phyloP scores from a whole-genome alignment of 2,888 invertebrate species.

The Cheilosia vernalis region DNA sequence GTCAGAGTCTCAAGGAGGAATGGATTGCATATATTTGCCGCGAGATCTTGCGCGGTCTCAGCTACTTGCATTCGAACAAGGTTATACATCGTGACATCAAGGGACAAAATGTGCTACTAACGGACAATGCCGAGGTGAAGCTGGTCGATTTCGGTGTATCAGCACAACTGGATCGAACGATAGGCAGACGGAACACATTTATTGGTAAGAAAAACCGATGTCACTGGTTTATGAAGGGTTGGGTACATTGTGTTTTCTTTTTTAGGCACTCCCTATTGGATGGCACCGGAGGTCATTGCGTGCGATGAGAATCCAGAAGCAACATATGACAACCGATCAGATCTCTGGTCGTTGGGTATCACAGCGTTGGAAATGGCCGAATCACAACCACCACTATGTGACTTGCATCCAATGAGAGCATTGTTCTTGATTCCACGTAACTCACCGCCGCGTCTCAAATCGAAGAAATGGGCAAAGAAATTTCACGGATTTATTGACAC shows the following conservation, averaged over 20 bases:
- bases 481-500: constrained; percentile 99
- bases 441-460: constrained; percentile 98
- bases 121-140: constrained; percentile 99
- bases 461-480: constrained; percentile 98
- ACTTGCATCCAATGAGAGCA: constrained; percentile 99
- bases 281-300: constrained; percentile 99
- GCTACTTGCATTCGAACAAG: constrained; percentile 99
- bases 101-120: constrained; percentile 99
- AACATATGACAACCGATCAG: constrained; percentile 98
- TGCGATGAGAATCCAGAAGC: constrained; percentile 99
- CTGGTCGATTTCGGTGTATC: constrained; percentile 99
- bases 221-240: not conserved
- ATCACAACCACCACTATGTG: constrained; percentile 99
- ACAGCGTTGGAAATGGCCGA: constrained; percentile 99
- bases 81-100: constrained; percentile 99
- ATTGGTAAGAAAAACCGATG: constrained; percentile 85
- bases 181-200: constrained; percentile 99
- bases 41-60: constrained; percentile 96
- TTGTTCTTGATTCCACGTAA: constrained; percentile 99
- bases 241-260: constrained; percentile 1
- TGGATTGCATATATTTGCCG: constrained; percentile 99
- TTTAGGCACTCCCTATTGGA: constrained; percentile 97
- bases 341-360: constrained; percentile 96
- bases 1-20: constrained; percentile 98
- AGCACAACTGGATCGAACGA: constrained; percentile 99